phyloP scores from a whole-genome alignment of 2,888 invertebrate genomes.

The Sarcophaga variegata region DNA sequence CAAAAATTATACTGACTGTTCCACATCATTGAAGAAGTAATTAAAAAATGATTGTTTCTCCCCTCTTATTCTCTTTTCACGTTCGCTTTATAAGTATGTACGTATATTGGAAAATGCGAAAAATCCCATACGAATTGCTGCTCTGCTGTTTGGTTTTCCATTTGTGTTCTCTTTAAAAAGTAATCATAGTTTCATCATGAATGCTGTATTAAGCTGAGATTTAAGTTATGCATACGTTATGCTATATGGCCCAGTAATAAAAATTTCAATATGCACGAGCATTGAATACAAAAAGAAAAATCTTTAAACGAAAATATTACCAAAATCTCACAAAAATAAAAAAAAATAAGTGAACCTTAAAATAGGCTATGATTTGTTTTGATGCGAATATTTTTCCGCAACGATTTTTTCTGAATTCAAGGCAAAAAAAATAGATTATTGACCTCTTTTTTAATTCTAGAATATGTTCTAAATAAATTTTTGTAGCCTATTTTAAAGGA shows the following conservation, averaged over 20 bases:
- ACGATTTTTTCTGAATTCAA: too few species aligned
- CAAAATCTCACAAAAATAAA: not conserved
- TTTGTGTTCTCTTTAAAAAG: constrained; percentile 66
- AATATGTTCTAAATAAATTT: too few species aligned
- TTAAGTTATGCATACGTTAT: constrained; percentile 30
- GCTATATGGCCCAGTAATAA: not conserved
- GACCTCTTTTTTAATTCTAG: too few species aligned
- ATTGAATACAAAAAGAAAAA: not conserved
- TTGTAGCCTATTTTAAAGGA: too few species aligned
- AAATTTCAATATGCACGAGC: constrained; percentile 25
- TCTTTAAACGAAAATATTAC: not conserved
- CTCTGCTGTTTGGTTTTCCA: not conserved
- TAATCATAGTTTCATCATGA: constrained; percentile 69
- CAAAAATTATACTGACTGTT: constrained; percentile 71
- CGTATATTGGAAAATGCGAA: not conserved
- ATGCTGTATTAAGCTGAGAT: constrained; percentile 52
- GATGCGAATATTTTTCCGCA: too few species aligned
- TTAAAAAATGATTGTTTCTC: constrained; percentile 69
- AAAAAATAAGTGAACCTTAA: not conserved
- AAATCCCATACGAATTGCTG: not conserved
- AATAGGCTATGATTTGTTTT: not conserved
- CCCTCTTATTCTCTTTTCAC: constrained; percentile 4
- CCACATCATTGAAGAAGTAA: constrained; percentile 77
- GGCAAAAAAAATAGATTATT: too few species aligned
- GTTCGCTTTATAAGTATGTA: not conserved